These are phyloP conservation scores for Sminthurinus aureus DNA, from an alignment of 2,888 invertebrate genomes.

Conservation along the genomic window DNA sequence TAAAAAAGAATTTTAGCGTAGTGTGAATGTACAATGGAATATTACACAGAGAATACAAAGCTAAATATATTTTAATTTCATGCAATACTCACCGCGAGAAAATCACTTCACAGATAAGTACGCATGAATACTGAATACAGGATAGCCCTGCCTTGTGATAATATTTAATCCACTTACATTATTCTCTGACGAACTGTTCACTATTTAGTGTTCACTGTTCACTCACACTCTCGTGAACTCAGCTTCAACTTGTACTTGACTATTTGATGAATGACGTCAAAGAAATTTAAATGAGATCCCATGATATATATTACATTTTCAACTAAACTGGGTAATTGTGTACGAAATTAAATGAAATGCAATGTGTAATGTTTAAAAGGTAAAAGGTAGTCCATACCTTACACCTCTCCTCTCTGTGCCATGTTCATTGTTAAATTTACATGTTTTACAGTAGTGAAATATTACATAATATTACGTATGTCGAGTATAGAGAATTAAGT, in stretches of 20 bases:
- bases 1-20: too few relatives aligned
- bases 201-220: neutral
- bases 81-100: neutral
- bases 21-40: too few relatives aligned
- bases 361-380: too few relatives aligned
- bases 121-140: neutral
- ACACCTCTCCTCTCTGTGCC: too few relatives aligned
- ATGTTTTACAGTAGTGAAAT: too few relatives aligned
- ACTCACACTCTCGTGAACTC: neutral
- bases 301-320: neutral
- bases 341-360: too few relatives aligned
- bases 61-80: neutral
- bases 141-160: conserved; percentile 15
- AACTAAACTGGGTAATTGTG: too few relatives aligned
- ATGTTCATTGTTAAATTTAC: too few relatives aligned
- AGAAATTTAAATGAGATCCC: conserved; percentile 5
- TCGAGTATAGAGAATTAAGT: too few relatives aligned
- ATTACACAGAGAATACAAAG: too few relatives aligned
- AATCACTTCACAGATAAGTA: neutral
- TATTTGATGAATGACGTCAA: conserved; percentile 5
- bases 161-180: conserved; percentile 19
- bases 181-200: neutral
- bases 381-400: too few relatives aligned
- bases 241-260: neutral
- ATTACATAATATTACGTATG: too few relatives aligned